Base-by-base conservation (phyloP, 2,113 vertebrate genomes). In the Microcebus tavaratra region DNA sequence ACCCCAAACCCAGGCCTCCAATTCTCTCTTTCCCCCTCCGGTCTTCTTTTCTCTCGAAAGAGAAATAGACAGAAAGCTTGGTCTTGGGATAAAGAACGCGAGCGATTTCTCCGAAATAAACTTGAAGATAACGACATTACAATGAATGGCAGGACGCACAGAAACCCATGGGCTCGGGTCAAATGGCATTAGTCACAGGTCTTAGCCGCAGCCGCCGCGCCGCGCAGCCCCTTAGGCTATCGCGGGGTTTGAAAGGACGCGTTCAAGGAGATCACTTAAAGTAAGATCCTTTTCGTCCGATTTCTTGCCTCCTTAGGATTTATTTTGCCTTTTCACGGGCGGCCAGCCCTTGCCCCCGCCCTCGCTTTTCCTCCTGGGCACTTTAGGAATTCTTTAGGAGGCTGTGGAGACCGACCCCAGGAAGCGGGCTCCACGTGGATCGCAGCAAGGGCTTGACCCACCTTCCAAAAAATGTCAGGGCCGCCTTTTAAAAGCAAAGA, bases 101-200 rank as follows among this genome's bases (percentile, higher is more conserved):
- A 98, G 91, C 96, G 98, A 98, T 98, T 98, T 98, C 98, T 98
- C 96, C 97, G 95, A 99, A 98, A 98, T 98, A 98, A 98, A 99
- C 98, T 97, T 97, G 98, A 98, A 99, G 98, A 99, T 99, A 99
- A 99, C 98, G 97, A 98, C 98, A 97, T 98, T 98, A 98, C 98
- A 98, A 97, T 98, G 98, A 99, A 98, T 98, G 98, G 98, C 98
- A 99, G 99, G 98, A 95, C 98, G 98, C 98, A 99, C 98, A 99
- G 98, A 98, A 98, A 95, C 96, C 95, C 97, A 25, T n/a, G 98
- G 98, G 98, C 98, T 98, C 96, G 97, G 99, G 98, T 99, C 98
- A 99, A 99, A 99, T 94, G 94, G 98, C 98, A 98, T 99, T 99
- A 99, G 99, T 99, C 99, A 99, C 99, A 99, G 99, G 98, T 99